Conservation (phyloP, 2,797 vertebrate species). For the Cynopterus sphinx region DNA sequence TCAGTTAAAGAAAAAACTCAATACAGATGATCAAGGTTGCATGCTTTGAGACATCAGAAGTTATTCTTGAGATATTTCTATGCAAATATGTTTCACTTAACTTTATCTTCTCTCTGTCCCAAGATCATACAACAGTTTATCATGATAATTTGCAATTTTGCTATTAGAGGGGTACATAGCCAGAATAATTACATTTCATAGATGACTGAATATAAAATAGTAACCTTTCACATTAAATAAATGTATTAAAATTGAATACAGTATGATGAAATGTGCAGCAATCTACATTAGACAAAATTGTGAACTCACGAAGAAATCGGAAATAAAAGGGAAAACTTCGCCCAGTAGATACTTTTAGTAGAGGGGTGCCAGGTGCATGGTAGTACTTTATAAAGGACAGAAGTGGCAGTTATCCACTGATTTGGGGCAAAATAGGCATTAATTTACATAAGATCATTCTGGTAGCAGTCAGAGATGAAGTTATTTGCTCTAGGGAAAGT, state of each 20-base stretch:
- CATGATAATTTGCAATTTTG: slow-evolving; percentile 54
- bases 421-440: not conserved
- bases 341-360: not conserved
- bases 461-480: not conserved
- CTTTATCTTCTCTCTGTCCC: slow-evolving; percentile 46
- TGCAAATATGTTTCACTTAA: slow-evolving; percentile 46
- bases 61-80: slow-evolving; percentile 52
- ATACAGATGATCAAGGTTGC: not conserved
- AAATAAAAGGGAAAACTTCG: not conserved
- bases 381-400: not conserved
- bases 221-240: slow-evolving; percentile 50
- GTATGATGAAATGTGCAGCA: not conserved
- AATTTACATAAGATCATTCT: not conserved
- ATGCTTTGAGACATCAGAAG: slow-evolving; percentile 22
- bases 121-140: slow-evolving; percentile 43
- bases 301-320: not conserved
- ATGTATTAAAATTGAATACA: slow-evolving; percentile 3
- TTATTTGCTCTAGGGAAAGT: not conserved
- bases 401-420: not conserved
- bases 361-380: not conserved
- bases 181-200: slow-evolving; percentile 69
- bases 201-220: slow-evolving; percentile 64
- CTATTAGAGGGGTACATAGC: not conserved
- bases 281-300: not conserved
- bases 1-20: slow-evolving; percentile 40